Evolutionary conservation across 1,140 invertebrate genomes (phyloP), one percentile per base, ranked within the genome.

Genomic region (Eurosta solidaginis): DNA sequence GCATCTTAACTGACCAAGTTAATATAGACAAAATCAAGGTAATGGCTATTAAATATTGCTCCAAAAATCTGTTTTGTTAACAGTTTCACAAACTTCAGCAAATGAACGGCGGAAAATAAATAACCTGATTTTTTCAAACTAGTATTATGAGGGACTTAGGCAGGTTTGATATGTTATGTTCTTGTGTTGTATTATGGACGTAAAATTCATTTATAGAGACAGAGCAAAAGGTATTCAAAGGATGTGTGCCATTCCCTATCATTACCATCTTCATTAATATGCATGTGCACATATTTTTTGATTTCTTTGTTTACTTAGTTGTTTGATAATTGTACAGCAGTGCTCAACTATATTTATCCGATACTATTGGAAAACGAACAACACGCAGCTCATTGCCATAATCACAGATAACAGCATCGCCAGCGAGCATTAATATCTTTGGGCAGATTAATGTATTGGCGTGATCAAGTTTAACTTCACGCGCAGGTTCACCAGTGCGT

Each of bases 331-430:
- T n/a, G n/a, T 40, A 40, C 54, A 14, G 10, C 29, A 36, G 54
- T 59, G 27, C 17, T 81, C 78, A 88, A 78, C 87, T 82, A 36
- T 81, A 83, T 75, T 88, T 88, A 77, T 88, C 86, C 14, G 92
- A 92, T 17, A 95, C 92, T 76, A 97, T 91, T 10, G 96, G 97
- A 89, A 98, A 98, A 78, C 95, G 92, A 36, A 98, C 93, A 59
- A 98, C 93, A 76, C 96, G 91, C 52, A 98, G 90, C 82, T 97
- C 93, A 81, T 93, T 93, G n/a, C 96, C 96, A 87, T 96, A 98
- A 85, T 98, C 97, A 89, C 96, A 98, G 12, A 97, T 93, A 52
- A 97, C 84, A 12, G 85, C 86, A 63, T 86, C 84, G 79, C 81
- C 82, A 50, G 86, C 84, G 73, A 87, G 82, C 82, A 88, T 83